phyloP scores from a whole-genome alignment of 2,113 vertebrate species.

The Polyodon spathula region DNA sequence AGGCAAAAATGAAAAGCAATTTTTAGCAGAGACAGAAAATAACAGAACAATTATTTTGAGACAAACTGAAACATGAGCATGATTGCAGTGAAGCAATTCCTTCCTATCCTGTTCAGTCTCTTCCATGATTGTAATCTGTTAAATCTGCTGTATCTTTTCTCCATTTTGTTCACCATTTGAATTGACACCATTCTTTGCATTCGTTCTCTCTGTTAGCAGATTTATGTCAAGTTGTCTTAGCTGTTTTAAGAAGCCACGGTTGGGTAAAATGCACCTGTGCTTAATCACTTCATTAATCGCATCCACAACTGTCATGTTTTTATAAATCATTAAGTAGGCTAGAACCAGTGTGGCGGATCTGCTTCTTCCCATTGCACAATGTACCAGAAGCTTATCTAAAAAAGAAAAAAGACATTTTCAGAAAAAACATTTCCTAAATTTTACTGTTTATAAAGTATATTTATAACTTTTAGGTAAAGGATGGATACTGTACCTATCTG shows the following conservation, averaged over 20 bases:
- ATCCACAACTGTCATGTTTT: conserved; percentile 71
- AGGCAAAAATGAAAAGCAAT: too few species aligned
- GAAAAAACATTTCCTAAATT: too few species aligned
- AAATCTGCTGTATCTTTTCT: background rate
- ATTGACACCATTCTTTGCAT: conserved; percentile 20
- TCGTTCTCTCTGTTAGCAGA: conserved; percentile 58
- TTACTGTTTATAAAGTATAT: background rate
- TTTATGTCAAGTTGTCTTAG: conserved; percentile 74
- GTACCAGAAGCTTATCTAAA: conserved; percentile 78
- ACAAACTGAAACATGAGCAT: too few species aligned
- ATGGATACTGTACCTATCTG: too few species aligned
- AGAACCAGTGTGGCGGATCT: conserved; percentile 78
- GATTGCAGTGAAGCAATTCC: too few species aligned
- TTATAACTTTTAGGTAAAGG: conserved; percentile 14
- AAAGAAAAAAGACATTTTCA: conserved; percentile 7
- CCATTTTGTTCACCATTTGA: background rate
- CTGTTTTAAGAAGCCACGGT: conserved; percentile 83
- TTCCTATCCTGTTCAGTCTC: too few species aligned
- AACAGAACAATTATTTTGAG: too few species aligned
- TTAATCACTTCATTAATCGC: conserved; percentile 71
- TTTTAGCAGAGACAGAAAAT: too few species aligned
- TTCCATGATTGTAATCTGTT: background rate
- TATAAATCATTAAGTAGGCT: conserved; percentile 85
- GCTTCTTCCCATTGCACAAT: conserved; percentile 88
- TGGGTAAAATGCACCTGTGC: conserved; percentile 78